phyloP scores from a whole-genome alignment of 2,113 vertebrate genomes.

The Oostethus manadensis region DNA sequence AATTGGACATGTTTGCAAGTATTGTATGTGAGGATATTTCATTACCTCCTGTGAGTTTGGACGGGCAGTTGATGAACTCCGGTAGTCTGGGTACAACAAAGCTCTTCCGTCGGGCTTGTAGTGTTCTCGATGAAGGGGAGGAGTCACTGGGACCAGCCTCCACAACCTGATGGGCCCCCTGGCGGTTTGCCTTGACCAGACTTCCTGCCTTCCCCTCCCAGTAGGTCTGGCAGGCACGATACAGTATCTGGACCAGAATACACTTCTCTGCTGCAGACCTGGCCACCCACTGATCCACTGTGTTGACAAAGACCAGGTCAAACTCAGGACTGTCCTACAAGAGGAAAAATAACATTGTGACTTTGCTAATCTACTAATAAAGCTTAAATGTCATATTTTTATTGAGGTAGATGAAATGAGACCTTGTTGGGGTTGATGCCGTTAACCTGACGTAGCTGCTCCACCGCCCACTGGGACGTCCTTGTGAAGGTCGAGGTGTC shows the following conservation, averaged over 20 bases:
- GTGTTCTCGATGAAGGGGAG: slow-evolving; percentile 10
- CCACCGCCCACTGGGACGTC: slow-evolving; percentile 86
- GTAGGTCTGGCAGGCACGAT: slow-evolving; percentile 85
- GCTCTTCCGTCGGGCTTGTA: slow-evolving; percentile 41
- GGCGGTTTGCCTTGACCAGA: slow-evolving; percentile 8
- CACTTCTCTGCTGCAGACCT: slow-evolving; percentile 88
- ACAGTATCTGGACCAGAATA: slow-evolving; percentile 88
- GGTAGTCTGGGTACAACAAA: slow-evolving; percentile 72
- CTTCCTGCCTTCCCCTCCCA: slow-evolving; percentile 58
- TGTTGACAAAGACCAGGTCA: slow-evolving; percentile 87
- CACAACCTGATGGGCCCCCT: background rate
- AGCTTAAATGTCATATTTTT: background rate
- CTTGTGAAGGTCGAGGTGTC: slow-evolving; percentile 77
- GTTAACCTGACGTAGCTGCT: slow-evolving; percentile 89
- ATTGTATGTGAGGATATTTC: background rate
- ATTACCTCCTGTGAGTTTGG: slow-evolving; percentile 86
- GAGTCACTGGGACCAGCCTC: background rate
- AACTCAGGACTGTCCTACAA: slow-evolving; percentile 88
- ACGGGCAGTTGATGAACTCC: slow-evolving; percentile 91
- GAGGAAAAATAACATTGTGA: slow-evolving; percentile 7
- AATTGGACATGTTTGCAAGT: no score
- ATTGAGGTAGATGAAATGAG: slow-evolving; percentile 12
- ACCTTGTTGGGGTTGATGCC: slow-evolving; percentile 88
- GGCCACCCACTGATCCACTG: slow-evolving; percentile 88
- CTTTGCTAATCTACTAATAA: background rate